Evolutionary conservation across 2,888 invertebrate species (phyloP), one percentile per base, ranked within the genome.

Genomic region (Emmelina monodactyla): DNA sequence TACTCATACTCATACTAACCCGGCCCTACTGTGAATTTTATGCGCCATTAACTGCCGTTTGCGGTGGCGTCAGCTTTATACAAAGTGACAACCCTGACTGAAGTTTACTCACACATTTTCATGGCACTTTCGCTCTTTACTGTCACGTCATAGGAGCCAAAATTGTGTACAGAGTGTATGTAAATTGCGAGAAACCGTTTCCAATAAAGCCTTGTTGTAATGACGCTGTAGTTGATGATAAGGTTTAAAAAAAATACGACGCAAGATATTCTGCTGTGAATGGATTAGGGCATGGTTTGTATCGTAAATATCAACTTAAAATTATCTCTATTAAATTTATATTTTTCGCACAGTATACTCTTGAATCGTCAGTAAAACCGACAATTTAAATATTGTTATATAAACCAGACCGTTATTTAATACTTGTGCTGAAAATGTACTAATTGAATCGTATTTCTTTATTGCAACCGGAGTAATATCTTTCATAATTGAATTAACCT

Each of bases 11-110:
- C n/a, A 9, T 19, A 19, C 25, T 25, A 25, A 25, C 25, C 25
- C 25, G 11, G 58, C 56, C 56, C 63, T 62, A 58, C 61, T 61
- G 55, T 47, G 62, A 68, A 72, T 71, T 72, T 69, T 65, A 72
- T 68, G 66, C 67, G 58, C 66, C 70, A 72, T 72, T 70, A 68
- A 63, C 63, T 66, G 63, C 62, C 64, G 63, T 66, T 69, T 65
- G 65, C 58, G 67, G 62, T 57, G 49, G 59, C 60, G 62, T 70
- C 65, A 65, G 66, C 68, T 60, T 69, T 66, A 64, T 62, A 68
- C 58, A 64, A 66, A 67, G 60, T 69, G 70, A 68, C 67, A 70
- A 68, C 62, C 63, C 66, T 68, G 66, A 58, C 51, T 47, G 47
- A 50, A 51, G 53, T 48, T 51, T 45, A 42, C 50, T 39, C 35